phyloP scores from a whole-genome alignment of 2,888 invertebrate species.

The Drosophila formosana region DNA sequence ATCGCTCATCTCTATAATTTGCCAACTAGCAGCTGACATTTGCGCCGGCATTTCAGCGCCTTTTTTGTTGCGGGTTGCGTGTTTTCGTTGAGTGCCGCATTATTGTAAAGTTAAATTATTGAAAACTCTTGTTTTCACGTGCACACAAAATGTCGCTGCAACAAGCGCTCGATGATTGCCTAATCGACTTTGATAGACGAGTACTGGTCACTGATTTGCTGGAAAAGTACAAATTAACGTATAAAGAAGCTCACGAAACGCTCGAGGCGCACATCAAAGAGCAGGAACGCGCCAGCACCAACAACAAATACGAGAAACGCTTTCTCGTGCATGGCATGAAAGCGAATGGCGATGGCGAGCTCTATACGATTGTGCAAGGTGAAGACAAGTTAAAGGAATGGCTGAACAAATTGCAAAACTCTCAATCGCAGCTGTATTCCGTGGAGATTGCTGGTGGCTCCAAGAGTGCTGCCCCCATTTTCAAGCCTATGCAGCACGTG shows the following conservation, averaged over 20 bases:
- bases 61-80: constrained; percentile 25
- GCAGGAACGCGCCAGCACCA: constrained; percentile 67
- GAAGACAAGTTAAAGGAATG: constrained; percentile 74
- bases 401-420: constrained; percentile 68
- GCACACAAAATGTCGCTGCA: constrained; percentile 58
- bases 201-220: constrained; percentile 82
- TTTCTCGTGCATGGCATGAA: constrained; percentile 60
- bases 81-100: constrained; percentile 8
- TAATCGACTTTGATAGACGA: constrained; percentile 81
- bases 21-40: not conserved
- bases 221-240: constrained; percentile 77
- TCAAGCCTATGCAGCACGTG: constrained; percentile 75
- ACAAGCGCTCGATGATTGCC: constrained; percentile 77
- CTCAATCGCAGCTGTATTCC: constrained; percentile 77
- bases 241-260: constrained; percentile 71
- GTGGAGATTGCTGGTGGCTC: constrained; percentile 82
- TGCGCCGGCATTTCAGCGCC: constrained; percentile 25
- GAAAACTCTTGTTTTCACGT: not conserved
- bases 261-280: constrained; percentile 65
- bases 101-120: not conserved
- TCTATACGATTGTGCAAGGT: constrained; percentile 77
- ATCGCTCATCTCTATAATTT: constrained; percentile 19
- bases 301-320: constrained; percentile 77
- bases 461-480: constrained; percentile 72
- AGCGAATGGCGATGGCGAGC: constrained; percentile 47